phyloP scores from a whole-genome alignment of 2,113 vertebrate genomes.

The Octodon degus region DNA sequence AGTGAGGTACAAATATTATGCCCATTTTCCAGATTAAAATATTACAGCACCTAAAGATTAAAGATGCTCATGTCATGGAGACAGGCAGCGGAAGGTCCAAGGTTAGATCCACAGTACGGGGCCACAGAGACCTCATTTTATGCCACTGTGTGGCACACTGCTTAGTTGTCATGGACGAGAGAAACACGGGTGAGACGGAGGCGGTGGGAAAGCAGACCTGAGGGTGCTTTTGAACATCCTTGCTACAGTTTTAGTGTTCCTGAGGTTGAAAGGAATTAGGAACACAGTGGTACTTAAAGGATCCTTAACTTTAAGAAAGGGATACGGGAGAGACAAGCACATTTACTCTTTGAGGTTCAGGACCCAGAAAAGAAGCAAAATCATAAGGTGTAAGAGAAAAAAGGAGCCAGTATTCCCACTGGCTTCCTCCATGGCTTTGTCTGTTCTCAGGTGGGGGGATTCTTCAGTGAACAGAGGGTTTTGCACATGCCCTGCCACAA shows the following conservation, averaged over 20 bases:
- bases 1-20: background rate
- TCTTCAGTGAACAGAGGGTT: background rate
- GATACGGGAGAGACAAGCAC: background rate
- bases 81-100: background rate
- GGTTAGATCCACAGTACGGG: background rate
- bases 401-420: background rate
- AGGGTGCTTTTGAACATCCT: background rate
- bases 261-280: background rate
- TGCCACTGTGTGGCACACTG: background rate
- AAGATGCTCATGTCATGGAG: background rate
- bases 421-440: background rate
- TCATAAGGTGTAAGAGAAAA: background rate
- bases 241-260: background rate
- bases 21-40: conserved; percentile 1
- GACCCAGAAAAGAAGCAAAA: background rate
- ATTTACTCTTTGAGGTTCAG: background rate
- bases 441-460: background rate
- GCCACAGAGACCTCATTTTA: background rate
- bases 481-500: too few relatives aligned
- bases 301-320: background rate
- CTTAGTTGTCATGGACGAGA: background rate
- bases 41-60: background rate
- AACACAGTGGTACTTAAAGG: background rate
- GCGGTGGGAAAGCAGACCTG: background rate
- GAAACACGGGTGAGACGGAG: background rate